Evolutionary conservation across 2,888 invertebrate species (phyloP).

Genomic region (Chloroclysta siterata): DNA sequence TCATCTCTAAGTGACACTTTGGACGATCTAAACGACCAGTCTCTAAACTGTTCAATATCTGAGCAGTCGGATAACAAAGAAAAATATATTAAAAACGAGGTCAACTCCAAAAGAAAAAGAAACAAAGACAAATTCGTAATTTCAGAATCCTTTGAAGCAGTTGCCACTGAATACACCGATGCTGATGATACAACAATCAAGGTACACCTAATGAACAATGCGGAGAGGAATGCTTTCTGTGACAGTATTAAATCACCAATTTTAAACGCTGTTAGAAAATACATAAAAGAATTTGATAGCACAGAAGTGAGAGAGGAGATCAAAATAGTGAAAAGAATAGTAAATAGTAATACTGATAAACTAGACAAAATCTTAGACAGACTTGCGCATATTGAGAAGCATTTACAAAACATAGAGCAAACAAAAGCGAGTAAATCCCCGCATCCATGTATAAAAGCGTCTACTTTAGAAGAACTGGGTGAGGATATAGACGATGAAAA

Average conservation of each 20-base stretch:
- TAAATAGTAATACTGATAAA: slow-evolving; percentile 58
- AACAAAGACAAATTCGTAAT: slow-evolving; percentile 51
- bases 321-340: slow-evolving; percentile 51
- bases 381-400: slow-evolving; percentile 63
- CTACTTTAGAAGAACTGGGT: slow-evolving; percentile 65
- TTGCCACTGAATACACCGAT: slow-evolving; percentile 60
- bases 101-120: slow-evolving; percentile 44
- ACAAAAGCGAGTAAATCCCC: slow-evolving; percentile 18
- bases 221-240: slow-evolving; percentile 64
- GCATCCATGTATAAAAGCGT: slow-evolving; percentile 47
- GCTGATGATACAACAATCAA: slow-evolving; percentile 64
- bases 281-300: slow-evolving; percentile 57
- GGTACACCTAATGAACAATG: slow-evolving; percentile 74
- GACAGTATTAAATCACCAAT: slow-evolving; percentile 68
- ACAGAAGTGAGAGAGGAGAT: slow-evolving; percentile 51
- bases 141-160: slow-evolving; percentile 71
- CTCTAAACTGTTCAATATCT: slow-evolving; percentile 66
- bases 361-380: slow-evolving; percentile 64
- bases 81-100: slow-evolving; percentile 54
- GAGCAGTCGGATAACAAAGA: slow-evolving; percentile 60
- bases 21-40: slow-evolving; percentile 70
- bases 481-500: slow-evolving; percentile 61
- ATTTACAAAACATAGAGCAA: slow-evolving; percentile 40
- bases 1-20: slow-evolving; percentile 65
- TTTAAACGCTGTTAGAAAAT: slow-evolving; percentile 65